Evolutionary conservation across 2,888 invertebrate genomes (phyloP).

Genomic region (Parnassius apollo): DNA sequence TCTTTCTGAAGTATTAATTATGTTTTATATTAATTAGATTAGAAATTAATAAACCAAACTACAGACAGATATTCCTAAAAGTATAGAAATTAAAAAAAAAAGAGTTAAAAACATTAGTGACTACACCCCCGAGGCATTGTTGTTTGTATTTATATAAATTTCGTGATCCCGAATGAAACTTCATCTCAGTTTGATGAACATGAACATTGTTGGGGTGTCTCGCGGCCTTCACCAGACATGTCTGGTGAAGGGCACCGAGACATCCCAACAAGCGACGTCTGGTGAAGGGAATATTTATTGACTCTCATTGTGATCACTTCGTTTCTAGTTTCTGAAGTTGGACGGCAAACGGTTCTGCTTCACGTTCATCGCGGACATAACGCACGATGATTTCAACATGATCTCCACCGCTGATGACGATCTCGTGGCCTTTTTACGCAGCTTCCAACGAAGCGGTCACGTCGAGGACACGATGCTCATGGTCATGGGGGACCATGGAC

Average conservation of each 20-base stretch:
- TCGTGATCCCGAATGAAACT: not conserved
- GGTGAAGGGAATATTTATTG: not conserved
- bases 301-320: not conserved
- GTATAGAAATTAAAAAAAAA: too few species aligned
- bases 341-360: conserved; percentile 86
- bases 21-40: not conserved
- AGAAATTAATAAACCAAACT: not conserved
- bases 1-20: not conserved
- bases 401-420: conserved; percentile 88
- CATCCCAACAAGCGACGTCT: not conserved
- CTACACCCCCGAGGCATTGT: not conserved
- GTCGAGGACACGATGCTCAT: conserved; percentile 79
- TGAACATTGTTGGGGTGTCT: too few species aligned
- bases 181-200: too few species aligned
- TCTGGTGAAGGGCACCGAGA: not conserved
- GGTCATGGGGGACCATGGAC: conserved; percentile 96
- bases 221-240: not conserved
- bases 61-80: too few species aligned
- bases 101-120: not conserved
- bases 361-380: conserved; percentile 91
- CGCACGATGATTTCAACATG: conserved; percentile 91
- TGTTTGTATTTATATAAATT: not conserved
- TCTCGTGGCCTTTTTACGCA: conserved; percentile 82
- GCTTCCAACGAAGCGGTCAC: conserved; percentile 84
- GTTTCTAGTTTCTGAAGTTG: conserved; percentile 13